A percentile compares a stretch with the other conserved stretches of the same genome.
Evolutionary conservation across 64 coral and sea anemone species (phyloP).

Genomic region (Catalaphyllia jardinei): DNA sequence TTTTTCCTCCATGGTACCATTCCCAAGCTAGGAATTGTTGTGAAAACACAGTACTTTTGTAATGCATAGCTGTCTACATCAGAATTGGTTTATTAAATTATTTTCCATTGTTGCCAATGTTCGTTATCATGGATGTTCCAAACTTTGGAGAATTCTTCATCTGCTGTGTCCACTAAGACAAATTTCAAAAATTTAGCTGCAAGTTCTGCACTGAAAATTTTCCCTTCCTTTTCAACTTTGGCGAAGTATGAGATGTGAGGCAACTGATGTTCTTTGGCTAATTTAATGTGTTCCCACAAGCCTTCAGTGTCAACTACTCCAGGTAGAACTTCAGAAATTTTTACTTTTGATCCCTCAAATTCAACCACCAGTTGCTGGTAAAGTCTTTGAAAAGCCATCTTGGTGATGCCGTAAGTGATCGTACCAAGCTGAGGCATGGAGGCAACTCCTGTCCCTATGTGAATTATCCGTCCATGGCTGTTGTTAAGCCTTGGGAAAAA

Average conservation of each 20-base stretch:
- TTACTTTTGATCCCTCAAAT: constrained; percentile 44
- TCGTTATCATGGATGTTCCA: constrained; percentile 67
- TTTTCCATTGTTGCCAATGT: constrained; percentile 66
- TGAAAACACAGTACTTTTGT: no score
- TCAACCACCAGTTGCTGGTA: constrained; percentile 67
- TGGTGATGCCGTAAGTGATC: constrained; percentile 65
- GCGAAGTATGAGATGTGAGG: constrained; percentile 76
- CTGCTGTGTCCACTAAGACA: constrained; percentile 51
- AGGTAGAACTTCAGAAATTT: constrained; percentile 52
- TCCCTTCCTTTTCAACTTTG: constrained; percentile 55
- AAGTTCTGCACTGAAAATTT: constrained; percentile 47
- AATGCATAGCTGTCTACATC: neutral
- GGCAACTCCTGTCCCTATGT: constrained; percentile 60
- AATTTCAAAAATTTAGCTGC: constrained; percentile 71
- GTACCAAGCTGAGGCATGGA: constrained; percentile 53
- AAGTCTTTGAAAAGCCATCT: constrained; percentile 76
- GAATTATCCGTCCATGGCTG: constrained; percentile 48
- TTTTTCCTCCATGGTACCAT: no score
- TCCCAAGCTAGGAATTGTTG: no score
- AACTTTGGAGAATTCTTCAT: constrained; percentile 63
- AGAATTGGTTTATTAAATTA: neutral
- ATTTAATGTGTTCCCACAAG: constrained; percentile 72
- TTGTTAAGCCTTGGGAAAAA: constrained; percentile 56
- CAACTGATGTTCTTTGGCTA: constrained; percentile 61
- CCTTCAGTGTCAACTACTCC: constrained; percentile 75